A percentile compares a stretch with the other conserved stretches of the same genome.
Conservation (phyloP, 1,140 invertebrate species). For the Lasioglossum albipes region DNA sequence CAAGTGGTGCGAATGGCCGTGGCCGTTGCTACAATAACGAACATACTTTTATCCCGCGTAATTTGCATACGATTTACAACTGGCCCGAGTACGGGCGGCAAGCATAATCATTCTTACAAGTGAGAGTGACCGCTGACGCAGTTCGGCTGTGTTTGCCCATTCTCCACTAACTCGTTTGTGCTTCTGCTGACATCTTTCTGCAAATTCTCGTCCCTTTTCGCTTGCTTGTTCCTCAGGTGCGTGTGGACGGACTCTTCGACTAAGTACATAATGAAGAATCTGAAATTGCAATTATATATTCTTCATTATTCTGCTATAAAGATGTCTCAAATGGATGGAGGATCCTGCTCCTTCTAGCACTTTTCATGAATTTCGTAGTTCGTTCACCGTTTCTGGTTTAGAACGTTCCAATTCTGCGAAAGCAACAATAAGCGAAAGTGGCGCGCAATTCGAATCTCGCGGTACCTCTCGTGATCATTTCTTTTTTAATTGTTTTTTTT, state of each 20-base stretch:
- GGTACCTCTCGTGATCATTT: too few relatives aligned
- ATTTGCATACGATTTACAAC: slow-evolving; percentile 20
- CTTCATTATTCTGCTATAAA: too few relatives aligned
- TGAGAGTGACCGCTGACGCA: slow-evolving; percentile 57
- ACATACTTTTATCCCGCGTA: neutral
- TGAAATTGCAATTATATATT: slow-evolving; percentile 50
- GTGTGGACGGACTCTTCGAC: slow-evolving; percentile 90
- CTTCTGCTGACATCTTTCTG: slow-evolving; percentile 64
- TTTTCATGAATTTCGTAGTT: too few relatives aligned
- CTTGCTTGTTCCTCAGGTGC: slow-evolving; percentile 80
- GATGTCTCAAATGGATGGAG: too few relatives aligned
- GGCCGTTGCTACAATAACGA: slow-evolving; percentile 38
- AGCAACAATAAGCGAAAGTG: too few relatives aligned
- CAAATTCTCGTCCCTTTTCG: neutral
- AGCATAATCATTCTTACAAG: slow-evolving; percentile 52
- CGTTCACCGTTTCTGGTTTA: too few relatives aligned
- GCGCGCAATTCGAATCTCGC: too few relatives aligned
- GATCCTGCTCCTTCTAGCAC: too few relatives aligned
- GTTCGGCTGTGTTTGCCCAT: slow-evolving; percentile 49
- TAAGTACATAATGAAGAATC: slow-evolving; percentile 92
- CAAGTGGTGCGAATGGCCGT: slow-evolving; percentile 73
- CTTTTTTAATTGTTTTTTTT: too few relatives aligned
- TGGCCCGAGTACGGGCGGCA: neutral
- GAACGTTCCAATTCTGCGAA: too few relatives aligned
- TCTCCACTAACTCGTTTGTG: slow-evolving; percentile 74